phyloP scores from a whole-genome alignment of 2,888 invertebrate genomes.

The Lasius platythorax region DNA sequence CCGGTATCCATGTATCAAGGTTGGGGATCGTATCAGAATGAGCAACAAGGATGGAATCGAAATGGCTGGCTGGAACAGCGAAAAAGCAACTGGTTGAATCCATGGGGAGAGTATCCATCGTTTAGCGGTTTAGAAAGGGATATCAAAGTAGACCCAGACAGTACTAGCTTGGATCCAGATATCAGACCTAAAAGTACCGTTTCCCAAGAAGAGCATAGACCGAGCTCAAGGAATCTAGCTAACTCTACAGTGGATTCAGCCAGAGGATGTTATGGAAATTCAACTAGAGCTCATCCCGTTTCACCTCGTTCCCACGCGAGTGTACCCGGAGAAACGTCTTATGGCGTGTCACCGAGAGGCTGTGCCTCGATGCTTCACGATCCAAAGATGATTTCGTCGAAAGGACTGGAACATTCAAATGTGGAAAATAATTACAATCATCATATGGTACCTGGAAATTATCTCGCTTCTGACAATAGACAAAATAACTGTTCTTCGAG shows the following conservation, averaged over 20 bases:
- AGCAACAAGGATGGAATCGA: conserved; percentile 82
- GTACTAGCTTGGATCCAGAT: conserved; percentile 87
- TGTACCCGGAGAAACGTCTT: conserved; percentile 77
- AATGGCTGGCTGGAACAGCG: conserved; percentile 84
- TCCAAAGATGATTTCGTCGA: conserved; percentile 79
- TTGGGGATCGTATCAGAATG: conserved; percentile 84
- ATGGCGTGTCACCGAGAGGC: conserved; percentile 77
- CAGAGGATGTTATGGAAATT: conserved; percentile 76
- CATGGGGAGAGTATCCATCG: conserved; percentile 82
- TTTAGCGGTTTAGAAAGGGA: conserved; percentile 86
- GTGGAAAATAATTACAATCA: conserved; percentile 77
- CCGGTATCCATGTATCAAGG: conserved; percentile 86
- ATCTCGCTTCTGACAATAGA: conserved; percentile 76
- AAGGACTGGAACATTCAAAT: conserved; percentile 80
- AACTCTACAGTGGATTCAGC: conserved; percentile 80
- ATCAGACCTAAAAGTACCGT: conserved; percentile 81
- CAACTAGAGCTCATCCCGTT: conserved; percentile 80
- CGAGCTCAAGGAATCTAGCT: conserved; percentile 81
- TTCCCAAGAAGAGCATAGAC: conserved; percentile 83
- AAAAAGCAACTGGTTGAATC: conserved; percentile 84
- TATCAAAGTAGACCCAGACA: conserved; percentile 92
- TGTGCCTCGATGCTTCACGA: conserved; percentile 80
- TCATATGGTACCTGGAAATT: conserved; percentile 50
- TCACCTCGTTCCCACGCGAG: conserved; percentile 82
- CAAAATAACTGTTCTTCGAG: conserved; percentile 77